These are phyloP conservation scores for Corythoichthys intestinalis DNA, from an alignment of 2,113 vertebrate genomes.

Conservation along the genomic window DNA sequence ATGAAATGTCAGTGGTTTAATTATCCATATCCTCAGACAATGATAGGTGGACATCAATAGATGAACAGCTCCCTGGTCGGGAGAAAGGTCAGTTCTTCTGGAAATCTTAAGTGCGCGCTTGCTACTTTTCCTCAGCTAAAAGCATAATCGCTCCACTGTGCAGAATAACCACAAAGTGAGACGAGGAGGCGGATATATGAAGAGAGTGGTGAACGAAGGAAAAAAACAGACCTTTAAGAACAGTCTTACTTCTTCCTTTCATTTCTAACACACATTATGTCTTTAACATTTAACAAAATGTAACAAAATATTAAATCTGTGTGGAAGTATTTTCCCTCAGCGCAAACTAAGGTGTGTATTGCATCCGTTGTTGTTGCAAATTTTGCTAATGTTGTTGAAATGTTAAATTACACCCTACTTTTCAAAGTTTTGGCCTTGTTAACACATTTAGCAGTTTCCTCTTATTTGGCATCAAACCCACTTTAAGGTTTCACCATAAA, in stretches of 20 bases:
- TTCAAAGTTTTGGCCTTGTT: not conserved
- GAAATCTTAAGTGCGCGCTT: constrained; percentile 24
- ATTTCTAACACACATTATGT: constrained; percentile 15
- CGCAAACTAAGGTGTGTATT: not conserved
- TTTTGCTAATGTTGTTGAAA: too few relatives aligned
- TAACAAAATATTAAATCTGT: constrained; percentile 9
- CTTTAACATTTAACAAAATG: constrained; percentile 15
- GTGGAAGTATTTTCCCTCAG: constrained; percentile 13
- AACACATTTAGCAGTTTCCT: not conserved
- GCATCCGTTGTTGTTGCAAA: too few relatives aligned
- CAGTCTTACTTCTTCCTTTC: constrained; percentile 4
- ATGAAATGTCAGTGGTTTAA: constrained; percentile 48
- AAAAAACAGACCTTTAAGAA: constrained; percentile 17
- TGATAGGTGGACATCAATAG: constrained; percentile 44
- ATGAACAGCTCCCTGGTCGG: constrained; percentile 13
- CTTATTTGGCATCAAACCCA: constrained; percentile 36
- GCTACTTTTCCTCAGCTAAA: not conserved
- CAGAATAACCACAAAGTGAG: constrained; percentile 17
- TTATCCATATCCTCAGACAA: constrained; percentile 37
- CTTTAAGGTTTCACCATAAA: constrained; percentile 12
- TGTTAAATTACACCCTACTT: constrained; percentile 10
- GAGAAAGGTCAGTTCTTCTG: constrained; percentile 38
- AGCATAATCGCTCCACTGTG: not conserved
- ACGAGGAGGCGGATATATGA: constrained; percentile 9
- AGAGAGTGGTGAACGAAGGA: not conserved